Conservation (phyloP, 2,888 invertebrate species). For the Pyralis farinalis region DNA sequence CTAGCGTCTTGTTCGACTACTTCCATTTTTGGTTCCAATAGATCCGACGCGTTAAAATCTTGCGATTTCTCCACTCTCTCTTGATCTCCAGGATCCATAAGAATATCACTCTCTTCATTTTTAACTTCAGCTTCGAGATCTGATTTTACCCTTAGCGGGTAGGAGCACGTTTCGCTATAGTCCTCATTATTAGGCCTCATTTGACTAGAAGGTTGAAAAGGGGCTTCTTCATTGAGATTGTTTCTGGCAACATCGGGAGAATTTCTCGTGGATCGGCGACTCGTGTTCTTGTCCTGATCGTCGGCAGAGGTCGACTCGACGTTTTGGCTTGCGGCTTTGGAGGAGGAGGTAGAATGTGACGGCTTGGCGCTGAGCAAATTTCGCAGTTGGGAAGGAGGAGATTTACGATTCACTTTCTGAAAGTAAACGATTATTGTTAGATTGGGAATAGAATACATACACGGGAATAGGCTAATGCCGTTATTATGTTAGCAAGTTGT, state of each 20-base stretch:
- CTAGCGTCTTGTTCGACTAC: constrained; percentile 85
- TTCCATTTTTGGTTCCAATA: constrained; percentile 86
- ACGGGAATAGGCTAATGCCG: no score
- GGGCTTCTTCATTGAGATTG: constrained; percentile 78
- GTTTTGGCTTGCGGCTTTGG: constrained; percentile 81
- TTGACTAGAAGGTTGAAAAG: constrained; percentile 80
- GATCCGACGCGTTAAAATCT: constrained; percentile 70
- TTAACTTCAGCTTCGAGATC: constrained; percentile 79
- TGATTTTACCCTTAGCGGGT: constrained; percentile 77
- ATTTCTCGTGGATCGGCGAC: constrained; percentile 72
- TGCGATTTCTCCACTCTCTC: constrained; percentile 65
- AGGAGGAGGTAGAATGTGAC: constrained; percentile 77
- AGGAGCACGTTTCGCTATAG: constrained; percentile 74
- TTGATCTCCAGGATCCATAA: constrained; percentile 69
- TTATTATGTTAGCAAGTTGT: background rate
- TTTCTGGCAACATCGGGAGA: constrained; percentile 80
- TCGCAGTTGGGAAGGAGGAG: constrained; percentile 78
- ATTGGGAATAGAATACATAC: background rate
- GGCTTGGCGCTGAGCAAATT: constrained; percentile 80
- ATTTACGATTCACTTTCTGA: constrained; percentile 76
- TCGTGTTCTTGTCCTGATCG: constrained; percentile 67
- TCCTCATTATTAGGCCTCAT: constrained; percentile 80
- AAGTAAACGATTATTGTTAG: constrained; percentile 25
- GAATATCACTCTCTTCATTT: constrained; percentile 70
- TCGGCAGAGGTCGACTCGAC: constrained; percentile 70